Conservation (phyloP, 2,113 vertebrate species). For the Psammodynastes pulverulentus region DNA sequence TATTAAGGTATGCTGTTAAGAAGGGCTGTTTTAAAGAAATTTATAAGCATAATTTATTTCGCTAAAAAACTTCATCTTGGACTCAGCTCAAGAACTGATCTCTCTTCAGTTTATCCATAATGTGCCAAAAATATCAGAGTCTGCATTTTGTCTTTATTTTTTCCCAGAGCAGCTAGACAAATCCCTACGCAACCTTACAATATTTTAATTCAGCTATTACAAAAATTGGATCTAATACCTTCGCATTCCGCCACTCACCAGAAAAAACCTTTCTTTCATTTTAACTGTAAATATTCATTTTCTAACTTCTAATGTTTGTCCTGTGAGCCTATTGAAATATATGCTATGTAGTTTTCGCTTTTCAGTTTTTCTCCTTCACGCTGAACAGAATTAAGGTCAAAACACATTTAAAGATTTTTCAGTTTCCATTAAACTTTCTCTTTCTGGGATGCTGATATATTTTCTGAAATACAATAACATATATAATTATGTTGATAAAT, state of each 20-base stretch:
- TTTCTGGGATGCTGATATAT: neutral
- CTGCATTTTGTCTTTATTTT: slow-evolving; percentile 31
- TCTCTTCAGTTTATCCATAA: slow-evolving; percentile 30
- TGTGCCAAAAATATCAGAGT: slow-evolving; percentile 26
- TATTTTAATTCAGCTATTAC: slow-evolving; percentile 24
- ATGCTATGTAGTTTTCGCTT: neutral
- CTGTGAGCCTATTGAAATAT: neutral
- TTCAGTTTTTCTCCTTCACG: slow-evolving; percentile 7
- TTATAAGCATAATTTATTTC: slow-evolving; percentile 35
- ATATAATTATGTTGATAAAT: neutral
- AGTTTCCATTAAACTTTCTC: neutral
- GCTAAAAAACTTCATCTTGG: slow-evolving; percentile 25
- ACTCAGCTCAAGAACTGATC: slow-evolving; percentile 30
- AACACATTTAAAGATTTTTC: slow-evolving; percentile 6
- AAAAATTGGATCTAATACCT: slow-evolving; percentile 16
- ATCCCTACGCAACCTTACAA: slow-evolving; percentile 23
- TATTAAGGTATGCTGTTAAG: slow-evolving; percentile 31
- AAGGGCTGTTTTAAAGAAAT: slow-evolving; percentile 25
- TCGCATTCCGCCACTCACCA: neutral
- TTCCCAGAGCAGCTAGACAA: slow-evolving; percentile 11
- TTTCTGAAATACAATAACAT: neutral
- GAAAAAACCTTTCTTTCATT: slow-evolving; percentile 8
- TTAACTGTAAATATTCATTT: slow-evolving; percentile 8
- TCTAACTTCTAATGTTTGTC: neutral
- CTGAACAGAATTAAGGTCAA: neutral